Percentiles rank a stretch among this genome's conserved stretches.
phyloP scores from a whole-genome alignment of 2,113 vertebrate species.

The Brachypteracias leptosomus region DNA sequence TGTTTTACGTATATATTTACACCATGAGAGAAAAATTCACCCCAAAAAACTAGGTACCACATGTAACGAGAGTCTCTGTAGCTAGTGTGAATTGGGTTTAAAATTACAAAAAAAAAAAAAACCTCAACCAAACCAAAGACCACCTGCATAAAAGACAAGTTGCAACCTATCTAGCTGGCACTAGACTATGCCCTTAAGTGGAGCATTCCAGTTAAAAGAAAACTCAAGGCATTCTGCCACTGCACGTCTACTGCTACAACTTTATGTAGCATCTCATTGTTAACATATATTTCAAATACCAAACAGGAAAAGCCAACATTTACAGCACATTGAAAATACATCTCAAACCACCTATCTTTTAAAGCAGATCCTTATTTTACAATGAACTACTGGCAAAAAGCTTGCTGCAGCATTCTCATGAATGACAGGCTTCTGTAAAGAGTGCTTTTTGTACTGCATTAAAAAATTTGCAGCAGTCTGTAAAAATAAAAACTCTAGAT shows the following conservation, averaged over 20 bases:
- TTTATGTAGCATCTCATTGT: conserved; percentile 26
- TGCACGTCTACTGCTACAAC: conserved; percentile 37
- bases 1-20: conserved; percentile 49
- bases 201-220: conserved; percentile 50
- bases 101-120: neutral
- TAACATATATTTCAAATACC: conserved; percentile 46
- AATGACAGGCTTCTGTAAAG: conserved; percentile 36
- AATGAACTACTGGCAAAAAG: neutral
- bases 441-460: conserved; percentile 25
- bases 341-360: conserved; percentile 13
- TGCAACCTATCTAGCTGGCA: conserved; percentile 74
- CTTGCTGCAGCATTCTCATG: neutral
- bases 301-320: conserved; percentile 21
- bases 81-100: conserved; percentile 43
- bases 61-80: conserved; percentile 43
- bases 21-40: conserved; percentile 28
- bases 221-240: conserved; percentile 50
- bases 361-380: neutral
- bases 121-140: conserved; percentile 19
- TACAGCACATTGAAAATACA: conserved; percentile 35
- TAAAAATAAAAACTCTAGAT: conserved; percentile 53
- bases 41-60: neutral
- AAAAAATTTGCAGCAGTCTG: conserved; percentile 36
- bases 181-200: conserved; percentile 35
- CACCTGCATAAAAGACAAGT: conserved; percentile 70